A percentile compares a stretch with the other conserved stretches of the same genome.
These are phyloP conservation scores for Chrysina gloriosa DNA, from an alignment of 2,888 invertebrate genomes.

Conservation along the genomic window DNA sequence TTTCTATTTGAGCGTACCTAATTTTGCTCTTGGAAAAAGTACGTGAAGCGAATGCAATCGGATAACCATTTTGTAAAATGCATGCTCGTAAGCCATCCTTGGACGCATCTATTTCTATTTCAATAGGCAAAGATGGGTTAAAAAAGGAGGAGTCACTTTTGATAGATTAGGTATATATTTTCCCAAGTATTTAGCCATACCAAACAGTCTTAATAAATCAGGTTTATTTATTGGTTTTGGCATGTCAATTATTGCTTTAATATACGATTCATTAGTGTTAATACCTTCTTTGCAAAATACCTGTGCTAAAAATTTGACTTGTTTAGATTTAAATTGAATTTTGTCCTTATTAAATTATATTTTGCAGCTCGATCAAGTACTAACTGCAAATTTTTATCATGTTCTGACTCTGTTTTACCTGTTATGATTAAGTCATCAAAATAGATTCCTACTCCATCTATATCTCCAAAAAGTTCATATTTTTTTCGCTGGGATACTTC, in stretches of 20 bases:
- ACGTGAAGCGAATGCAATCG: conserved; percentile 54
- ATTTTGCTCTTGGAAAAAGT: conserved; percentile 50
- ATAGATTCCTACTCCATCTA: too few relatives aligned
- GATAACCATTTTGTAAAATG: too few relatives aligned
- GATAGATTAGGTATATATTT: not conserved
- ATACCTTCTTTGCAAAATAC: not conserved
- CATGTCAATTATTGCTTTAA: not conserved
- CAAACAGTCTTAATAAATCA: not conserved
- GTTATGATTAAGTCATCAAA: too few relatives aligned
- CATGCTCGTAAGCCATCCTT: too few relatives aligned
- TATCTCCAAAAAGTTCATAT: not conserved
- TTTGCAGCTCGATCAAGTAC: not conserved
- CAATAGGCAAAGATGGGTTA: too few relatives aligned
- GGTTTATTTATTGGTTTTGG: not conserved
- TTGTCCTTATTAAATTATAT: not conserved
- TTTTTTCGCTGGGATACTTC: not conserved
- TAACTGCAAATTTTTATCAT: too few relatives aligned
- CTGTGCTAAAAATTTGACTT: not conserved
- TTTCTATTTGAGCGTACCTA: conserved; percentile 40
- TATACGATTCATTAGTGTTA: not conserved
- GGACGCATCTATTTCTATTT: too few relatives aligned
- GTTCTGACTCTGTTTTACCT: too few relatives aligned
- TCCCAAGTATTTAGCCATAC: not conserved
- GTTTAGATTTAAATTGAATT: not conserved
- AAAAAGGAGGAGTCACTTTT: not conserved